Evolutionary conservation across 2,888 invertebrate species (phyloP).

Genomic region (Morpho deidamia): DNA sequence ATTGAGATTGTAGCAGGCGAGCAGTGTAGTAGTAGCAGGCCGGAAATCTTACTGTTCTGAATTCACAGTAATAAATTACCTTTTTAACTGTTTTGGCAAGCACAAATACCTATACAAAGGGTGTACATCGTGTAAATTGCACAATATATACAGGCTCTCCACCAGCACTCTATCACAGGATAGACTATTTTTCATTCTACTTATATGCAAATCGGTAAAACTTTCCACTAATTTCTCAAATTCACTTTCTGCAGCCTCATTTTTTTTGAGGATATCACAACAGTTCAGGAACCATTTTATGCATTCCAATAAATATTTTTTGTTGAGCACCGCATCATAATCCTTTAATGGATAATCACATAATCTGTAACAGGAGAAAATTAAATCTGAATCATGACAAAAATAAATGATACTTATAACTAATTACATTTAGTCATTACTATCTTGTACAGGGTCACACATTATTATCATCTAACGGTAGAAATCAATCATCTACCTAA

Average conservation of each 20-base stretch:
- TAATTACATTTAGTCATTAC: no score
- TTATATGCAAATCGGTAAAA: conserved; percentile 21
- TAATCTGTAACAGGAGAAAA: conserved; percentile 65
- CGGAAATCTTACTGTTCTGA: no score
- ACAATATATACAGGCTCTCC: conserved; percentile 83
- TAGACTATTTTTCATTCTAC: conserved; percentile 25
- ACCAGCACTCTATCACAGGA: conserved; percentile 69
- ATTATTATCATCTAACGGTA: no score
- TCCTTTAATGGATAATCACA: conserved; percentile 73
- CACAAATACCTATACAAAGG: conserved; percentile 73
- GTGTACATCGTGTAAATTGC: conserved; percentile 80
- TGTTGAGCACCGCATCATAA: conserved; percentile 84
- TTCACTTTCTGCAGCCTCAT: background rate
- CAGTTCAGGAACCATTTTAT: conserved; percentile 80
- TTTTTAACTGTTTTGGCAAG: conserved; percentile 58
- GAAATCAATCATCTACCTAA: no score
- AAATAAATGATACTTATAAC: no score
- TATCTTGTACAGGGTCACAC: no score
- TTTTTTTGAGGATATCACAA: conserved; percentile 62
- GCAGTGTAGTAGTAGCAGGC: no score
- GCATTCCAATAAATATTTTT: conserved; percentile 84
- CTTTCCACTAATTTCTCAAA: conserved; percentile 5
- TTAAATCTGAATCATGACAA: no score
- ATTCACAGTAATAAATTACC: no score
- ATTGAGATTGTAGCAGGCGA: no score